Base-by-base conservation (phyloP, 2,113 vertebrate species). In the Stercorarius parasiticus region DNA sequence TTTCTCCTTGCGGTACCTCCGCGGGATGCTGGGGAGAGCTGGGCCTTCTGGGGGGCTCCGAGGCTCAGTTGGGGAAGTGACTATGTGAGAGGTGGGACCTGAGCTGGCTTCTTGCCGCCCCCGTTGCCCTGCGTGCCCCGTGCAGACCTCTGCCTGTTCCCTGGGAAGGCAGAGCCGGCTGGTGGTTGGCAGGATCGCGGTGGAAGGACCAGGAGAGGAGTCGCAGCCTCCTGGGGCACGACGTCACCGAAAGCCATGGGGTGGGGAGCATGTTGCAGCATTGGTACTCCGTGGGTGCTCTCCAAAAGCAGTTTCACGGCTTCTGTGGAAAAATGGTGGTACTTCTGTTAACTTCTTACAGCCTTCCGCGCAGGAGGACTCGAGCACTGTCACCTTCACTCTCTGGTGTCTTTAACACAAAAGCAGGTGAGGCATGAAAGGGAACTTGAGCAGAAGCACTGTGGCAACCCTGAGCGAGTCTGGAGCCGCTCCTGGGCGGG, bases 181-280 rank as follows among this genome's bases (percentile, higher is more conserved):
- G 38, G 42, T 7, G 22, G n/a, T 18, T 66, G 90, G 64, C 29
- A 40, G 84, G 49, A 45, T 15, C 1, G 0, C 6, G 77, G n/a
- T 42, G 43, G 85, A 15, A 56, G 82, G 55, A 4, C 32, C 15
- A 11, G 50, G 55, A 43, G 66, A 16, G 58, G 45, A n/a, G 32
- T 18, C 6, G 0, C 4, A 7, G 47, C 9, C 30, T 47, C 38
- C 26, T 1, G 23, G 36, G 71, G 32, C 18, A 6, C 3, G 5
- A 50, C 38, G 65, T 5, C 9, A 2, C 19, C 4, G 20, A 7
- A 13, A 49, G 45, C 45, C 20, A 0, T 6, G 32, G n/a, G 76
- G 17, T 50, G 81, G 74, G 55, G 8, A 1, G 19, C 0, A 34
- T 26, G 66, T 34, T 5, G 67, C 5, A 29, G 84, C 50, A 6